These are phyloP conservation scores for Hoplostethus atlanticus DNA, from an alignment of 2,797 vertebrate genomes.

Conservation along the genomic window DNA sequence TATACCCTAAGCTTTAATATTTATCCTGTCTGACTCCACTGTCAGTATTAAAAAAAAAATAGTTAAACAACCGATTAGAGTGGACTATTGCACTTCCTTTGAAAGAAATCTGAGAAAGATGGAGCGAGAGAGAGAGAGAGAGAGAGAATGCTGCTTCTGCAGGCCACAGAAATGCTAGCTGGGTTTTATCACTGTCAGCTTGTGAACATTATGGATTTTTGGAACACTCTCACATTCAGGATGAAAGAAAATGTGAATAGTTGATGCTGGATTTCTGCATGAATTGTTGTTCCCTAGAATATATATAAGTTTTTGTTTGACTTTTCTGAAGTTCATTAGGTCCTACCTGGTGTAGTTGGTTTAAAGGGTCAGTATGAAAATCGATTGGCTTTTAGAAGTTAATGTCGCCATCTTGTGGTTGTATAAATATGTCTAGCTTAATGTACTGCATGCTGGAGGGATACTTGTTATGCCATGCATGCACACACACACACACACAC, in stretches of 20 bases:
- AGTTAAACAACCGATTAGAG: conserved; percentile 46
- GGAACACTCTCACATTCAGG: conserved; percentile 41
- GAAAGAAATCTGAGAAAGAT: conserved; percentile 26
- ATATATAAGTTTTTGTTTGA: background rate
- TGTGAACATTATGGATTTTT: conserved; percentile 41
- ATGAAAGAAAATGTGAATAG: conserved; percentile 14
- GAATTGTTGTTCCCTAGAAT: background rate
- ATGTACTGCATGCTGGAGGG: too few species aligned
- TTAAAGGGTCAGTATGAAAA: conserved; percentile 15
- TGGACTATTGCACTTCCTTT: conserved; percentile 47
- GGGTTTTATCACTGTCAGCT: conserved; percentile 63
- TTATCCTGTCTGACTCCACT: conserved; percentile 31
- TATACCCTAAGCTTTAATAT: conserved; percentile 19
- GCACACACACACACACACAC: too few species aligned
- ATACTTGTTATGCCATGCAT: background rate
- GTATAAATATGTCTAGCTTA: background rate
- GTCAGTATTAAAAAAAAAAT: conserved; percentile 36
- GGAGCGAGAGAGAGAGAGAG: conserved; percentile 1
- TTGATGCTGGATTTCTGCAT: background rate
- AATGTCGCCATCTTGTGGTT: conserved; percentile 75
- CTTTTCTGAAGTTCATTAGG: background rate
- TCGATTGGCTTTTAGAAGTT: conserved; percentile 25
- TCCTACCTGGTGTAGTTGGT: background rate
- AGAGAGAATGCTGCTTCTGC: conserved; percentile 26
- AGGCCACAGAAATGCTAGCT: conserved; percentile 62